Conservation (phyloP, 2,113 vertebrate species). For the Zosterops lateralis region DNA sequence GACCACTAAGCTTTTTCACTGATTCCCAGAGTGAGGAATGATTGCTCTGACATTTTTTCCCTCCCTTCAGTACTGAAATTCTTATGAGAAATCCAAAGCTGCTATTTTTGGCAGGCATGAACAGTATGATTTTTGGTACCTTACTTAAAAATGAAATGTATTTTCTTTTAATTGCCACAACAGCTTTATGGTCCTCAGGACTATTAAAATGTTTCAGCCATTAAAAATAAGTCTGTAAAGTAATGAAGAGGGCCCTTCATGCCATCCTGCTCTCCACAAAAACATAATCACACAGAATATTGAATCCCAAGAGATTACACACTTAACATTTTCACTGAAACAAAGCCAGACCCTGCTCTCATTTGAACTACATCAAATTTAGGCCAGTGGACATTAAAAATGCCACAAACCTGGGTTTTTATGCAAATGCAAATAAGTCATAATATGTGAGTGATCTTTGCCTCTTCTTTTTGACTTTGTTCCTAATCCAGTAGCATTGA, state of each 20-base stretch:
- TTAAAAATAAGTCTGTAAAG: neutral
- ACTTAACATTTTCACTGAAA: neutral
- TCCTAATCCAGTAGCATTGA: neutral
- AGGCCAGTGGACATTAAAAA: neutral
- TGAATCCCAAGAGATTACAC: neutral
- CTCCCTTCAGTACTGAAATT: neutral
- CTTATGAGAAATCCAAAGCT: slow-evolving; percentile 32
- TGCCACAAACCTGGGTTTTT: neutral
- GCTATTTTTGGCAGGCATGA: slow-evolving; percentile 39
- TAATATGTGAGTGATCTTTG: neutral
- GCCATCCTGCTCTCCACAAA: neutral
- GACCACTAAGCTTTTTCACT: neutral
- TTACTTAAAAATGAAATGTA: neutral
- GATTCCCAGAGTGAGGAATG: slow-evolving; percentile 25
- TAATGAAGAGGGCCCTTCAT: neutral
- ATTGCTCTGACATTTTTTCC: slow-evolving; percentile 17
- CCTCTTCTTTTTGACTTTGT: neutral
- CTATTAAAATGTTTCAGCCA: neutral
- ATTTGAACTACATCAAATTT: neutral
- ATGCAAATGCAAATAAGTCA: neutral
- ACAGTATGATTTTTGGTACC: slow-evolving; percentile 2
- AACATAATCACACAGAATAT: neutral
- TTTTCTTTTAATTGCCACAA: slow-evolving; percentile 13
- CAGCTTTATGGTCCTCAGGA: neutral
- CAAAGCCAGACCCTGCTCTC: neutral